Conservation (phyloP, 1,140 invertebrate species). For the Rhyzopertha dominica region DNA sequence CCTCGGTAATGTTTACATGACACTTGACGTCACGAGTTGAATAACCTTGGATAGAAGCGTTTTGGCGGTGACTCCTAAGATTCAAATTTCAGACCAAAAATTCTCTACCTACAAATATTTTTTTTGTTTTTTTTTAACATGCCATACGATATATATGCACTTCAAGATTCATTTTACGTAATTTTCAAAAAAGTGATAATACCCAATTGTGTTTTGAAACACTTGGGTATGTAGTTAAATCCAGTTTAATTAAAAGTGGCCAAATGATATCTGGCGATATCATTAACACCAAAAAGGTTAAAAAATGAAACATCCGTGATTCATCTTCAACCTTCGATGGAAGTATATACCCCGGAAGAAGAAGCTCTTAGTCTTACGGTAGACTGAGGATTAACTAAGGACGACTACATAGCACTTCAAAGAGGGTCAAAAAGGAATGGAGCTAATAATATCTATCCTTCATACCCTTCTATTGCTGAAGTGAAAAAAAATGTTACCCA, state of each 20-base stretch:
- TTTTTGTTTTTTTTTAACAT: too few species aligned
- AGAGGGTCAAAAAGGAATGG: background rate
- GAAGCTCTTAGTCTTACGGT: conserved; percentile 9
- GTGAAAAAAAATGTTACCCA: background rate
- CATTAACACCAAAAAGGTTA: too few species aligned
- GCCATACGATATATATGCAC: background rate
- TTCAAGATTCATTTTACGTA: background rate
- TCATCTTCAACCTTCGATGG: conserved; percentile 6
- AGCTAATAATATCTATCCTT: conserved; percentile 6
- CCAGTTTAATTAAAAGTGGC: background rate
- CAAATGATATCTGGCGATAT: background rate
- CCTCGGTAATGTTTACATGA: too few species aligned
- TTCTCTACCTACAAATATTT: too few species aligned
- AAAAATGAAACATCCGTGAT: too few species aligned
- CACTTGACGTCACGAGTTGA: too few species aligned
- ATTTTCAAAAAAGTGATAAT: background rate
- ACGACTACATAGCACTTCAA: conserved; percentile 2
- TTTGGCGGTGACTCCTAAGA: too few species aligned
- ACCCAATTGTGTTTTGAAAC: background rate
- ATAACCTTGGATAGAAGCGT: too few species aligned
- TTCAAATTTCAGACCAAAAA: too few species aligned
- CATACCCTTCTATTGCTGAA: conserved; percentile 2
- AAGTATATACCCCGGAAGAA: conserved; percentile 4
- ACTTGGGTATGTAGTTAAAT: background rate
- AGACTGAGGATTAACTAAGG: conserved; percentile 1